phyloP scores from a whole-genome alignment of 2,888 invertebrate species.

The Lagria hirta region DNA sequence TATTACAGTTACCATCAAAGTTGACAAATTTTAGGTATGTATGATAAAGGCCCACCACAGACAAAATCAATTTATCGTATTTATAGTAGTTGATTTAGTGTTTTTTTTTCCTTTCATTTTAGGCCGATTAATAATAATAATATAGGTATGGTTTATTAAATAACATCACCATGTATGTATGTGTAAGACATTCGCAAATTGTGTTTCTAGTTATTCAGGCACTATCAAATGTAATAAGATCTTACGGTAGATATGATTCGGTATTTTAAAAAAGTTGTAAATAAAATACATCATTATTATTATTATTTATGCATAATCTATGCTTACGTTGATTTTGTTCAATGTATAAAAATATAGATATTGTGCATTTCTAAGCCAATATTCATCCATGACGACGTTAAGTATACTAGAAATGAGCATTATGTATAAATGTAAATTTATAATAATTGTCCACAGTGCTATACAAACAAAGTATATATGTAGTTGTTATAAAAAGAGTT shows the following conservation, averaged over 20 bases:
- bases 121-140: constrained; percentile 23
- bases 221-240: constrained; percentile 50
- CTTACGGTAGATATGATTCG: constrained; percentile 55
- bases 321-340: constrained; percentile 52
- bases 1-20: constrained; percentile 37
- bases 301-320: constrained; percentile 52
- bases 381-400: constrained; percentile 42
- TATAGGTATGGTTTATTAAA: neutral
- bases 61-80: no score
- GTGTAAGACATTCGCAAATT: constrained; percentile 22
- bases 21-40: constrained; percentile 25
- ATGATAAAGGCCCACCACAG: constrained; percentile 28
- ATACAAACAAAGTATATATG: no score
- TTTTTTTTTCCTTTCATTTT: constrained; percentile 20
- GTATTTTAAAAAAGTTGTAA: constrained; percentile 53
- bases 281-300: no score
- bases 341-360: constrained; percentile 57
- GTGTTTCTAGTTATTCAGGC: constrained; percentile 45
- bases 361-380: constrained; percentile 55
- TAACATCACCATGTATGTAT: constrained; percentile 25
- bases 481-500: no score
- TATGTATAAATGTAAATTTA: constrained; percentile 44
- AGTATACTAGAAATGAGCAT: constrained; percentile 50
- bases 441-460: constrained; percentile 38
- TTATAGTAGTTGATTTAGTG: constrained; percentile 6